Conservation (phyloP, 2,113 vertebrate species). For the Chaetops frenatus region DNA sequence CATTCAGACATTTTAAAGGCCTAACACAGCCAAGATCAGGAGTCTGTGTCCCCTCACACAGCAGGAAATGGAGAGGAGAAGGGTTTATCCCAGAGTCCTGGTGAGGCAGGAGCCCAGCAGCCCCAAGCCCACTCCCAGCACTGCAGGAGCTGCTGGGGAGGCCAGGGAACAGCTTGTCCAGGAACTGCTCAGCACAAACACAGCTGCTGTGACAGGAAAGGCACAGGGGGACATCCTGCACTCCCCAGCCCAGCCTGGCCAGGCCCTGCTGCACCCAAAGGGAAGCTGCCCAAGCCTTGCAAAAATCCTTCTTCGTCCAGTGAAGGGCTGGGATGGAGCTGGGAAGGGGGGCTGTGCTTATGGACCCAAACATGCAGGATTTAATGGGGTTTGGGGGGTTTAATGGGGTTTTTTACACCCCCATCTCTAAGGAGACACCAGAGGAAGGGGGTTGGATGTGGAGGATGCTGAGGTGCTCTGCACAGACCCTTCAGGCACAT, state of each 20-base stretch:
- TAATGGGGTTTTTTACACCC: accelerated
- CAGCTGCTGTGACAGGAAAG: neutral
- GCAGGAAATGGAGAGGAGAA: neutral
- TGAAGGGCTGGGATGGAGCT: neutral
- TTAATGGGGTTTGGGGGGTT: neutral
- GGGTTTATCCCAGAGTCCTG: neutral
- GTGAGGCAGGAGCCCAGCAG: neutral
- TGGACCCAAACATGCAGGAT: accelerated
- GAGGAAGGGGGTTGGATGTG: neutral
- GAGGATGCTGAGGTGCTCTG: neutral
- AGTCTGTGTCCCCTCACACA: neutral
- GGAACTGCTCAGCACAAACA: neutral
- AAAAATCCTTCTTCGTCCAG: neutral
- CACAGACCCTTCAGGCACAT: neutral
- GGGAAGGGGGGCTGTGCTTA: neutral
- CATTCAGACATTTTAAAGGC: neutral
- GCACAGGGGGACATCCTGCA: neutral
- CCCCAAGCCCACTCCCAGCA: neutral
- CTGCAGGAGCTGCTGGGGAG: neutral
- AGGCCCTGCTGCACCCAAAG: neutral
- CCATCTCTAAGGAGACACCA: neutral
- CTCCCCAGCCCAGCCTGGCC: neutral
- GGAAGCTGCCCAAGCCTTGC: no score
- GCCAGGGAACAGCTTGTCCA: neutral
- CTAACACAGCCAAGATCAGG: neutral